A percentile compares a stretch with the other conserved stretches of the same genome.
Conservation (phyloP, 2,113 vertebrate genomes). For the Columba janthina region DNA sequence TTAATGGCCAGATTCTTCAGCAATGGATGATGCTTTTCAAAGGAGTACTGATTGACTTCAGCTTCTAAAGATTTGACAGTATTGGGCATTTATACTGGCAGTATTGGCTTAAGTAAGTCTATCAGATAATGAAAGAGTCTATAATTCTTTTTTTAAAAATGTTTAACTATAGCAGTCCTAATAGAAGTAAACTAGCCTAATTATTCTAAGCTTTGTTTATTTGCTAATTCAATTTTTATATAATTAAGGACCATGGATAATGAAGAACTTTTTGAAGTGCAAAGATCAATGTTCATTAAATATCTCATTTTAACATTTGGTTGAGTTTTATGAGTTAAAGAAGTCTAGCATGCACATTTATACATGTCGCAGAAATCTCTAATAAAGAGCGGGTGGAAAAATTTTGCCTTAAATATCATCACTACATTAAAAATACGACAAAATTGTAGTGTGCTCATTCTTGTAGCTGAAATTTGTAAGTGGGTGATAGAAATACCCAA, state of each 20-base stretch:
- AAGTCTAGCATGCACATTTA: background rate
- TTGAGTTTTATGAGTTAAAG: background rate
- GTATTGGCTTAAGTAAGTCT: background rate
- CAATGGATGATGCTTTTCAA: background rate
- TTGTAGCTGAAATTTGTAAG: background rate
- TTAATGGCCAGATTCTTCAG: background rate
- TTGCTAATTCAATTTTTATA: background rate
- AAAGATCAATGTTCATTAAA: background rate
- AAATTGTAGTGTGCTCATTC: fast-evolving
- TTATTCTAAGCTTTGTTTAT: background rate
- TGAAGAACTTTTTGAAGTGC: background rate
- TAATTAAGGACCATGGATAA: background rate
- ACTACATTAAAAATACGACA: background rate
- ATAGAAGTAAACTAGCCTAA: background rate
- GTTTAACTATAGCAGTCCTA: background rate
- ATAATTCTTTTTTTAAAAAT: background rate
- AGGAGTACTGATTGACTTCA: background rate
- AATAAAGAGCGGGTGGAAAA: background rate
- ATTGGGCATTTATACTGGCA: background rate
- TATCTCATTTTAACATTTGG: background rate
- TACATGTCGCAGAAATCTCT: background rate
- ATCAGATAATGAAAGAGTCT: background rate
- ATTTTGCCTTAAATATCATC: background rate
- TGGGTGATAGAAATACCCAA: background rate
- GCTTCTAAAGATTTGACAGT: background rate